These are phyloP conservation scores for Pitangus sulphuratus DNA, from an alignment of 2,797 vertebrate genomes.

Conservation along the genomic window DNA sequence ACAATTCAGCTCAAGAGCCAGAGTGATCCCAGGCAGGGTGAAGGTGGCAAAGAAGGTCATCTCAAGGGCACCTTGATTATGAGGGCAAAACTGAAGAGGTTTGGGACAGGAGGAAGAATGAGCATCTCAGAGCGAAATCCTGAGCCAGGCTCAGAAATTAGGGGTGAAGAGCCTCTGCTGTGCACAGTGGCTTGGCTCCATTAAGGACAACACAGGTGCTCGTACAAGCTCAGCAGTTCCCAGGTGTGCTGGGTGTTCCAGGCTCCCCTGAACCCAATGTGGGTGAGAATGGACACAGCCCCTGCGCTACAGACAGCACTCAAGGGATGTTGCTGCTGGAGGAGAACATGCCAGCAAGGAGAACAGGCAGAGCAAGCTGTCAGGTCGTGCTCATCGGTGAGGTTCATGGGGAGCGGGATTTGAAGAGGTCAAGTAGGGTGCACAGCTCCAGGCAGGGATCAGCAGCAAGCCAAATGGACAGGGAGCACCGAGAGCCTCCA, in stretches of 20 bases:
- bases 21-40: background rate
- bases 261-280: accelerated
- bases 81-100: background rate
- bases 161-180: background rate
- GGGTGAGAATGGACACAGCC: background rate
- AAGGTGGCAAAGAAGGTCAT: background rate
- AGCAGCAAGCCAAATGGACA: background rate
- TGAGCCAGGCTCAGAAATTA: background rate
- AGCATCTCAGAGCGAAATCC: background rate
- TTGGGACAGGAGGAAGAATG: background rate
- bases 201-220: background rate
- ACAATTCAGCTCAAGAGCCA: background rate
- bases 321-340: background rate
- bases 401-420: background rate
- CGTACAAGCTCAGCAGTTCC: background rate
- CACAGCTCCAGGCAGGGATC: background rate
- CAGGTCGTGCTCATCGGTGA: background rate
- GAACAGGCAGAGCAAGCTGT: background rate
- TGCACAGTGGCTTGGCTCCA: background rate
- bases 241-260: background rate
- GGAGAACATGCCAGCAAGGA: background rate
- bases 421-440: background rate
- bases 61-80: background rate
- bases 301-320: accelerated
- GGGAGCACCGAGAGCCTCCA: background rate